A percentile compares a stretch with the other conserved stretches of the same genome.
Evolutionary conservation across 2,797 vertebrate species (phyloP).

Genomic region (Notolepis coatsorum): DNA sequence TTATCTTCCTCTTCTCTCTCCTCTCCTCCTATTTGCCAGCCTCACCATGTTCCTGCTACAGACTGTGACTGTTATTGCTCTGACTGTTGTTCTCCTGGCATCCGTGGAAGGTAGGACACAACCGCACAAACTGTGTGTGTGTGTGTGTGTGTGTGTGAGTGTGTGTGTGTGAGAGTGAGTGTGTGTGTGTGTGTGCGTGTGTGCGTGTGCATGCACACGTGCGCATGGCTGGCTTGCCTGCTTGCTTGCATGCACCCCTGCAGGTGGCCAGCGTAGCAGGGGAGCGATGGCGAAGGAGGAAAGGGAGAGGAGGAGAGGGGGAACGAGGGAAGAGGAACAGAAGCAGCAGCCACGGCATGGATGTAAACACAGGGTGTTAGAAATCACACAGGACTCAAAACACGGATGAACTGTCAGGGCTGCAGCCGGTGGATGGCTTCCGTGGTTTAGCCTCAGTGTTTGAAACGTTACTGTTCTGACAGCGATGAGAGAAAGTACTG

Average conservation of each 20-base stretch:
- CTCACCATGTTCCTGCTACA: conserved; percentile 84
- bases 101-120: conserved; percentile 84
- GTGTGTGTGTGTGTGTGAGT: conserved; percentile 27
- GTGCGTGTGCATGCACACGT: conserved; percentile 34
- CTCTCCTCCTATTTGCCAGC: conserved; percentile 63
- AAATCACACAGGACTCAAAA: conserved; percentile 43
- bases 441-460: conserved; percentile 20
- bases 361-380: conserved; percentile 47
- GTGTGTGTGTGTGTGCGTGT: conserved; percentile 20
- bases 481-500: conserved; percentile 52
- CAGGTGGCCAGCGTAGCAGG: conserved; percentile 69
- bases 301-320: conserved; percentile 55
- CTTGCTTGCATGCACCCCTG: conserved; percentile 57
- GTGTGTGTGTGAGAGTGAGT: conserved; percentile 31
- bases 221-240: conserved; percentile 29
- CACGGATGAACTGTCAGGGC: conserved; percentile 40
- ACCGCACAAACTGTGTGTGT: conserved; percentile 40
- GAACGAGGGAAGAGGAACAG: conserved; percentile 48
- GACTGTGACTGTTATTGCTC: conserved; percentile 79
- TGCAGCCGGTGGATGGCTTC: conserved; percentile 20
- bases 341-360: conserved; percentile 58
- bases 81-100: conserved; percentile 78
- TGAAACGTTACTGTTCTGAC: conserved; percentile 36
- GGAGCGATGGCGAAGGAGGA: conserved; percentile 64
- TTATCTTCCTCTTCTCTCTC: conserved; percentile 59